phyloP scores from a whole-genome alignment of 1,140 invertebrate genomes.

The Thalassaphorura encarpata region DNA sequence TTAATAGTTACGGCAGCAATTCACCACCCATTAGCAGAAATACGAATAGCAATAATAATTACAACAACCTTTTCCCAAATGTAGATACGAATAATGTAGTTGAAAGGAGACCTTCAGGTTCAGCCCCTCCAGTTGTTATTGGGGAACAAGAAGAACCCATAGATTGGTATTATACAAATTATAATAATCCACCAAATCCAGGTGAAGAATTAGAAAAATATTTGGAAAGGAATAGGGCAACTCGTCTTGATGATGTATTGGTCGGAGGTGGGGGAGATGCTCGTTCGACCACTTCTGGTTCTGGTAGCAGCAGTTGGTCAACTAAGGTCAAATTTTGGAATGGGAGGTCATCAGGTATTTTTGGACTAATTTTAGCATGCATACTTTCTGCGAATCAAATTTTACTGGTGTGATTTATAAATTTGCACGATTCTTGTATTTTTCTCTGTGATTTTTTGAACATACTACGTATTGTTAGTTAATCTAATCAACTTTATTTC shows the following conservation, averaged over 20 bases:
- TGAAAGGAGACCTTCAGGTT: neutral
- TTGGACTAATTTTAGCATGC: too few relatives aligned
- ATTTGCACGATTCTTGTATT: too few relatives aligned
- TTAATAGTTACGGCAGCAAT: neutral
- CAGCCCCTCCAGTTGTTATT: conserved; percentile 27
- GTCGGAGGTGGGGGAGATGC: too few relatives aligned
- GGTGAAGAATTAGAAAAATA: conserved; percentile 27
- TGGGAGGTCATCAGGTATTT: too few relatives aligned
- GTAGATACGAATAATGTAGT: neutral
- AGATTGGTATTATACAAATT: conserved; percentile 69
- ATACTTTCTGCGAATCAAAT: too few relatives aligned
- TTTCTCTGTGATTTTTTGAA: too few relatives aligned
- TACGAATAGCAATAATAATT: conserved; percentile 35
- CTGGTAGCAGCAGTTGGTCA: too few relatives aligned
- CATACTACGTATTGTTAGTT: too few relatives aligned
- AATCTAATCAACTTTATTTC: too few relatives aligned
- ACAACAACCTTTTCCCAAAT: neutral
- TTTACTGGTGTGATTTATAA: too few relatives aligned
- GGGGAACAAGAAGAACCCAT: conserved; percentile 41
- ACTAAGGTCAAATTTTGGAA: too few relatives aligned
- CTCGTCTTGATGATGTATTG: conserved; percentile 8
- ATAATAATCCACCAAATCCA: conserved; percentile 43
- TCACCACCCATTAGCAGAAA: conserved; percentile 33
- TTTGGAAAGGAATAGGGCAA: conserved; percentile 22
- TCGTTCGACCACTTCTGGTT: too few relatives aligned